Base-by-base conservation (phyloP, 2,888 invertebrate species). In the Rugalucina vietnamica region DNA sequence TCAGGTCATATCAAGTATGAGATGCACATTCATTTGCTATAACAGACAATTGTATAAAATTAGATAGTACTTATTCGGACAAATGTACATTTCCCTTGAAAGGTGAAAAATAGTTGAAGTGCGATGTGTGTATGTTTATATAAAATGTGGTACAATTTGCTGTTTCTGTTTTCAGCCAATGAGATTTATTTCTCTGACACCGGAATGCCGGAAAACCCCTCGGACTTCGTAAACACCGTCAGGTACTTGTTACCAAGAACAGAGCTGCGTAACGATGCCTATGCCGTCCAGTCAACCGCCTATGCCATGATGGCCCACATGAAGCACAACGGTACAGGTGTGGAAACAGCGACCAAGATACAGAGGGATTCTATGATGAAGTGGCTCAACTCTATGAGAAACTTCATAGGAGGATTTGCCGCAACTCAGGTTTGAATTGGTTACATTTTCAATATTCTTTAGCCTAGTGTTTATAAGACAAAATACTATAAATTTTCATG, bases 201-300 rank as follows among this genome's bases (percentile, higher is more conserved):
- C 24, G 86, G 81, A 5, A 91, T 94, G 34, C 93, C 91, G 49
- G 88, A 87, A 24, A 94, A 94, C 81, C 93, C 92, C 10, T 92
- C 91, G 1, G 91, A 91, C 21, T 92, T 93, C 36, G 86, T 91
- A 65, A 92, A 93, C 87, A 93, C 91, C n/a, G 91, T 94, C 93
- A 98, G 98, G 10, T 98, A 98, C 96, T 96, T 97, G 0, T 95
- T 98, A 84, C 98, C 99, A 0, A 96, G 99, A 0, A 95, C 98
- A 82, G 92, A 93, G 76, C 90, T 93, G 78, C 98, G 98, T 0
- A 98, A 98, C 94, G 99, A 99, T 95, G 97, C 98, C 0, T 97
- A 97, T 93, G 99, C 98, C 94, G 97, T 99, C 70, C 98, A 98
- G 93, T 97, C 98, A 0, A 99, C 99, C 0, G 97, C 98, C 0